Conservation (phyloP, 2,888 invertebrate species). For the Anthrax anthrax region DNA sequence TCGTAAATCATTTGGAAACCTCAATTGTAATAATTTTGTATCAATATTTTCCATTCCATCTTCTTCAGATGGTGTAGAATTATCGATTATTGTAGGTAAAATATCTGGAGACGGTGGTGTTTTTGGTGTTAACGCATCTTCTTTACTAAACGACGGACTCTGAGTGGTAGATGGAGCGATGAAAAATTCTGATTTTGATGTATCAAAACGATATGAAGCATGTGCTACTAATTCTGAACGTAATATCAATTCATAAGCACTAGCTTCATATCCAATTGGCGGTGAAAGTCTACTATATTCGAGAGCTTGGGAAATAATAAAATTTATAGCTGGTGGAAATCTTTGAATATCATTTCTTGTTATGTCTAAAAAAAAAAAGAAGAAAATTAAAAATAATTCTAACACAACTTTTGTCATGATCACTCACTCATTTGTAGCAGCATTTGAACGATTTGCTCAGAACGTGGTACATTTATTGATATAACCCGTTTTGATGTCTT, state of each 20-base stretch:
- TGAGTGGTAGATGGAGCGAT: slow-evolving; percentile 35
- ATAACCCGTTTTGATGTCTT: slow-evolving; percentile 24
- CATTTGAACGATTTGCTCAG: slow-evolving; percentile 27
- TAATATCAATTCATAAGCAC: slow-evolving; percentile 53
- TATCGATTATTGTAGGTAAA: slow-evolving; percentile 15
- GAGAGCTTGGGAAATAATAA: slow-evolving; percentile 52
- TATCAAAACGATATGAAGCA: neutral
- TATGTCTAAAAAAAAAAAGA: slow-evolving; percentile 23
- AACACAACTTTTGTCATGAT: too few relatives aligned
- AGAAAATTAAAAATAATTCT: neutral
- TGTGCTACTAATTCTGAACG: slow-evolving; percentile 52
- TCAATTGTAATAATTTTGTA: slow-evolving; percentile 43
- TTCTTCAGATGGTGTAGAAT: slow-evolving; percentile 26
- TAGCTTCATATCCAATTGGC: slow-evolving; percentile 52
- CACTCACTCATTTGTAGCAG: neutral
- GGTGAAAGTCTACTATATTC: slow-evolving; percentile 54
- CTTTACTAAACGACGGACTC: slow-evolving; percentile 29
- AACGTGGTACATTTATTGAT: slow-evolving; percentile 19
- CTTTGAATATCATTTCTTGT: slow-evolving; percentile 46
- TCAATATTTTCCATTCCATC: slow-evolving; percentile 46
- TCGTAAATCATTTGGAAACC: slow-evolving; percentile 51
- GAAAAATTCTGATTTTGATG: slow-evolving; percentile 11
- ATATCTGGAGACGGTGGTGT: slow-evolving; percentile 24
- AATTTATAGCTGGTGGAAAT: slow-evolving; percentile 52
- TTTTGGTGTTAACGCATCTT: slow-evolving; percentile 30